Evolutionary conservation across 2,113 vertebrate species (phyloP), one percentile per base, ranked within the genome.

Genomic region (Campylomormyrus tamandua): DNA sequence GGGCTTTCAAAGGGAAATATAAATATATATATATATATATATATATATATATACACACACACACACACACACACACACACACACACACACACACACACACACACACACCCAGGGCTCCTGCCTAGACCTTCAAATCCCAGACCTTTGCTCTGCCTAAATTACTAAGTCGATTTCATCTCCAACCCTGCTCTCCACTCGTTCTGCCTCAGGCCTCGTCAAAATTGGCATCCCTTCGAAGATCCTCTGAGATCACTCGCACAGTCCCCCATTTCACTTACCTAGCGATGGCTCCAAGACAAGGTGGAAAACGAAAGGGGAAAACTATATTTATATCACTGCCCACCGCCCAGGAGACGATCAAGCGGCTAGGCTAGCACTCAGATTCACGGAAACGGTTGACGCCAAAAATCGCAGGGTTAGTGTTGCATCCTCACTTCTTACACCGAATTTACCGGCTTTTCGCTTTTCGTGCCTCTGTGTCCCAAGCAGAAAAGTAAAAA

Each of bases 201-300:
- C 90, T 91, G 93, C 94, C 62, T 5, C 83, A 91, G 93, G 92
- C 92, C 92, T 91, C 84, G 88, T 91, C 91, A 7, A 93, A 93
- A 93, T 93, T 95, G 93, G 93, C 93, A 92, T 92, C 90, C 91
- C 92, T 92, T 93, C 91, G 74, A 24, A 70, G 9, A 70, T 70
- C 89, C 70, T 83, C 0, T 10, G 42, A 42, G 74, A 80, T 92
- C 85, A 89, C 93, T 93, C 93, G 90, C 93, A 93, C 93, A 94
- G 93, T 92, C 95, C 94, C 92, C 94, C 94, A 24, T 94, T 93
- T 91, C 49, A 48, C 93, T 93, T 89, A 90, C 91, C 91, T 90
- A 50, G 89, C 77, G 91, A 83, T 89, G 90, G 90, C 92, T 91
- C 80, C 91, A 94, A 90, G 31, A 93, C 92, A 91, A 91, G 83